Base-by-base conservation (phyloP, 2,113 vertebrate species). In the Leptodactylus fuscus region DNA sequence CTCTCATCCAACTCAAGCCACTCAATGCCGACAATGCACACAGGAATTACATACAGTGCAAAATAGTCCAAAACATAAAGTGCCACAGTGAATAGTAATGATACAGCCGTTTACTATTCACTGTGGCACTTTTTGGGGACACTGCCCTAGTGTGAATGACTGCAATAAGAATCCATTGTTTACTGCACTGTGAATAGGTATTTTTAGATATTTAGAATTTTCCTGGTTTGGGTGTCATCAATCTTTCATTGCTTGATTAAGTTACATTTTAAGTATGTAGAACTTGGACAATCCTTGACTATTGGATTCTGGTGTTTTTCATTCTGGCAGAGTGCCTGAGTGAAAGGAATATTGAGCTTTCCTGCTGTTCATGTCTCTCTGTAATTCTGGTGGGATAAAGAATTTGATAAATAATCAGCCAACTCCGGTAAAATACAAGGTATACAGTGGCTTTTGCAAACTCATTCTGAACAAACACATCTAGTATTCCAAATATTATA, bases 321-420 rank as follows among this genome's bases (percentile, higher is more conserved):
- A 75, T 70, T 55, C 75, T 79, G 83, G 46, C 34, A 71, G 60
- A 20, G n/a, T 9, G 60, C 34, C 83, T 22, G 16, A 70, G 62
- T 32, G 16, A 55, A 5, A 55, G 15, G 62, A 71, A 85, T 78
- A 38, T 85, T 85, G 44, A 55, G 29, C 83, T 70, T 65, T 71
- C 46, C 46, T 80, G 75, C 75, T 85, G 74, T 85, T 79, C 48
- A 20, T 69, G 78, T 41, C 62, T 85, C 73, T 70, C 58, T 41
- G 36, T 44, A 55, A 51, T 49, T 53, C 38, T 15, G 75, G 74
- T 27, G 67, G 75, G 60, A 69, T 49, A 69, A 77, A 69, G 82
- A 65, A 41, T 75, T 44, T 62, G 53, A 85, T 49, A 55, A 85
- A 78, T 85, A 70, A 70, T 85, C 75, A 70, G 22, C 24, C 29